These are phyloP conservation scores for Corynorhinus townsendii DNA, from an alignment of 2,113 vertebrate genomes.

Conservation along the genomic window DNA sequence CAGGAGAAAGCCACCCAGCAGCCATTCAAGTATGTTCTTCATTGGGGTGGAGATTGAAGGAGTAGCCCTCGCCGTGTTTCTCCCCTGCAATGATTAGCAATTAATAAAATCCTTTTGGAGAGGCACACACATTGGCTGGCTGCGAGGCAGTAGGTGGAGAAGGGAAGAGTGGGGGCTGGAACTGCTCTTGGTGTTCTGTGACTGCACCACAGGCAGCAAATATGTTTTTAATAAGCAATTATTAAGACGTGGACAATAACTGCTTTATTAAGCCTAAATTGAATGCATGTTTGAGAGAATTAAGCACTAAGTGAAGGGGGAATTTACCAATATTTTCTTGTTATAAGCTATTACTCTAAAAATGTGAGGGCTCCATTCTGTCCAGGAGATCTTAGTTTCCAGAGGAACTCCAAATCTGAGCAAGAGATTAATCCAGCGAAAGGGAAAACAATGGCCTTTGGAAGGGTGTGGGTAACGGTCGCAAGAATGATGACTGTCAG, in stretches of 20 bases:
- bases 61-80: background rate
- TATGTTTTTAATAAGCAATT: constrained; percentile 72
- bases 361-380: background rate
- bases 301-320: background rate
- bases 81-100: background rate
- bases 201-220: background rate
- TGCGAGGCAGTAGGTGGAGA: background rate
- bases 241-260: constrained; percentile 73
- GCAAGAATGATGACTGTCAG: background rate
- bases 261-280: constrained; percentile 76
- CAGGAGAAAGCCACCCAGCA: background rate
- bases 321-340: constrained; percentile 31
- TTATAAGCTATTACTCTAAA: constrained; percentile 30
- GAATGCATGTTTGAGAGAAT: constrained; percentile 67
- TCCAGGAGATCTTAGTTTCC: constrained; percentile 45
- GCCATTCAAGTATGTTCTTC: background rate
- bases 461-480: background rate
- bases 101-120: constrained; percentile 32
- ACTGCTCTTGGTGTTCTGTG: background rate
- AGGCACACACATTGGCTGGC: background rate
- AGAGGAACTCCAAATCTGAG: constrained; percentile 29
- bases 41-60: background rate
- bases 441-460: constrained; percentile 35
- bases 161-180: constrained; percentile 7
- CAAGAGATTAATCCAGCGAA: background rate